Evolutionary conservation across 2,113 vertebrate species (phyloP).

Genomic region (Odontesthes bonariensis): DNA sequence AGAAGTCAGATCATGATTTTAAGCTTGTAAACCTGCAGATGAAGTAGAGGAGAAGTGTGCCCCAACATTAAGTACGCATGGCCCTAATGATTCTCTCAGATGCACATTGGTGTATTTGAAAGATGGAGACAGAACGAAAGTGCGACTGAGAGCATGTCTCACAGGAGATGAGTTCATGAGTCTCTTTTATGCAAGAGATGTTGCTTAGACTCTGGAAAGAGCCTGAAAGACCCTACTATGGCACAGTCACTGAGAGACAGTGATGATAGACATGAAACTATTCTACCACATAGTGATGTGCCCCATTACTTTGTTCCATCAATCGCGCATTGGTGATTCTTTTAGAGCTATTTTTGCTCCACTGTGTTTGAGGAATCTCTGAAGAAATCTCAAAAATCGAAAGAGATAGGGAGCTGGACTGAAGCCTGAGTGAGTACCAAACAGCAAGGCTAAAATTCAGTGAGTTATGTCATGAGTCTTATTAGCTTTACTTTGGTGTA

Average conservation of each 20-base stretch:
- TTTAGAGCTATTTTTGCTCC: constrained; percentile 41
- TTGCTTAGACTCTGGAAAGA: constrained; percentile 12
- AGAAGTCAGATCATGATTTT: constrained; percentile 31
- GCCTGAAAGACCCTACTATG: constrained; percentile 2
- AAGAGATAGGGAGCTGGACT: background rate
- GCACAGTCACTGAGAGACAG: constrained; percentile 13
- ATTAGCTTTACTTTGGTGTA: background rate
- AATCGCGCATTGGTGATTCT: constrained; percentile 33
- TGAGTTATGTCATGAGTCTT: background rate
- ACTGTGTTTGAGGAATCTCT: constrained; percentile 20
- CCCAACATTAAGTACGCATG: constrained; percentile 12
- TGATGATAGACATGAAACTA: constrained; percentile 27
- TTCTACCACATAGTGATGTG: constrained; percentile 19
- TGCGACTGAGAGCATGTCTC: constrained; percentile 17
- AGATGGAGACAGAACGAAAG: constrained; percentile 1
- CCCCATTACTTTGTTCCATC: constrained; percentile 17
- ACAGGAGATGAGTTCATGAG: constrained; percentile 17
- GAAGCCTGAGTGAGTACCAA: background rate
- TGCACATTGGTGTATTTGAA: constrained; percentile 18
- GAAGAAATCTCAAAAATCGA: constrained; percentile 13
- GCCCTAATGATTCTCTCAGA: constrained; percentile 32
- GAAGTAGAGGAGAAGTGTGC: constrained; percentile 33
- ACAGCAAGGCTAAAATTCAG: background rate
- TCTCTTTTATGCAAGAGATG: constrained; percentile 21
- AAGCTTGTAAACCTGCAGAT: constrained; percentile 51